Conservation (phyloP, 2,113 vertebrate species). For the Pygoscelis antarcticus region DNA sequence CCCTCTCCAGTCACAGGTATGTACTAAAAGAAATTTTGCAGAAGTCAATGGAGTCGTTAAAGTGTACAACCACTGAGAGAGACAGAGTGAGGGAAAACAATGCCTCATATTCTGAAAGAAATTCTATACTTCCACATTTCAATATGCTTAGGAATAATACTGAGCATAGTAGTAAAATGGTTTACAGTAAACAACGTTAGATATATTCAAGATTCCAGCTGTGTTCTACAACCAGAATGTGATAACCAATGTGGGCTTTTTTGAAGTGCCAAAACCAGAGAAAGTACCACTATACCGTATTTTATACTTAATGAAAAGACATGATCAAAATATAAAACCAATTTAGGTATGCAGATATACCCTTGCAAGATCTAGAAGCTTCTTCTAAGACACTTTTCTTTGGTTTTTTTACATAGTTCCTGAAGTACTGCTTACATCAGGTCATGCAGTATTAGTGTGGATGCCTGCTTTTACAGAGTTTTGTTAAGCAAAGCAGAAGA, state of each 20-base stretch:
- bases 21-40: not conserved
- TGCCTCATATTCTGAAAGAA: not conserved
- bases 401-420: not conserved
- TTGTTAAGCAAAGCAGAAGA: not conserved
- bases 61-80: not conserved
- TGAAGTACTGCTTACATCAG: not conserved
- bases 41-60: accelerated
- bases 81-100: not conserved
- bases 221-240: not conserved
- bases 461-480: not conserved
- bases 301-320: not conserved
- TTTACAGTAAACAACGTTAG: not conserved
- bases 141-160: not conserved
- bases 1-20: not conserved
- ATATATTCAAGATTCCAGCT: not conserved
- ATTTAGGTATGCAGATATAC: accelerated
- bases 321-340: not conserved
- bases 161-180: not conserved
- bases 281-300: not conserved
- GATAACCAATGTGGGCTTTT: not conserved
- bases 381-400: not conserved
- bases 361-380: not conserved
- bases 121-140: not conserved
- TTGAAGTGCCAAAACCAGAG: not conserved
- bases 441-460: accelerated